A percentile compares a stretch with the other conserved stretches of the same genome.
phyloP scores from a whole-genome alignment of 2,113 vertebrate genomes.

The Anas platyrhynchos region DNA sequence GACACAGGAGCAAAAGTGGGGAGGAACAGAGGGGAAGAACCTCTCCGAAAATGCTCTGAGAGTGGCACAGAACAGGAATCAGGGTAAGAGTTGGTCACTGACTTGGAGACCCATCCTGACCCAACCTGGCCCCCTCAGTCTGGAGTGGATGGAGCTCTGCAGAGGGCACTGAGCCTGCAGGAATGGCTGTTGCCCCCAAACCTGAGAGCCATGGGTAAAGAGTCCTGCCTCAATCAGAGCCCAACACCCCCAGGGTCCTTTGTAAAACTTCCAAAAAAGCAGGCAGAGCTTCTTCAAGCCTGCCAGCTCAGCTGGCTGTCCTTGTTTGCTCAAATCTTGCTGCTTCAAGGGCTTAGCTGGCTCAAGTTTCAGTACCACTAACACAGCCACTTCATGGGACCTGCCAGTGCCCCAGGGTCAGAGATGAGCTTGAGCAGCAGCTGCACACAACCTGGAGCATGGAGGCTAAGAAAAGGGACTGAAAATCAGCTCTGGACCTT shows the following conservation, averaged over 20 bases:
- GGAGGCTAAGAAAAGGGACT: neutral
- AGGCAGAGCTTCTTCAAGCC: neutral
- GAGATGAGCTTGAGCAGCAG: neutral
- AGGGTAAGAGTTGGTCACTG: neutral
- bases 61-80: neutral
- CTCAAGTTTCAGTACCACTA: neutral
- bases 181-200: neutral
- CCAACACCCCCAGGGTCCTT: neutral
- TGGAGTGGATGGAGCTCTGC: neutral
- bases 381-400: neutral
- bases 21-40: neutral
- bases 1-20: neutral
- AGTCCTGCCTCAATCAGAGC: neutral
- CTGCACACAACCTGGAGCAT: neutral
- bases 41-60: neutral
- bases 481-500: neutral
- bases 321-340: neutral
- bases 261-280: neutral
- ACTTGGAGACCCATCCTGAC: neutral
- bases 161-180: neutral
- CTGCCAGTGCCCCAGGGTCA: neutral
- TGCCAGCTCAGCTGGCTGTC: neutral
- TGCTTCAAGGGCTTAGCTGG: slow-evolving; percentile 17
- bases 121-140: neutral
- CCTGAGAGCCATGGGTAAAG: fast-evolving